Percentiles rank a stretch among this genome's conserved stretches.
Evolutionary conservation across 2,797 vertebrate species (phyloP).

Genomic region (Rhodeus uyekii): DNA sequence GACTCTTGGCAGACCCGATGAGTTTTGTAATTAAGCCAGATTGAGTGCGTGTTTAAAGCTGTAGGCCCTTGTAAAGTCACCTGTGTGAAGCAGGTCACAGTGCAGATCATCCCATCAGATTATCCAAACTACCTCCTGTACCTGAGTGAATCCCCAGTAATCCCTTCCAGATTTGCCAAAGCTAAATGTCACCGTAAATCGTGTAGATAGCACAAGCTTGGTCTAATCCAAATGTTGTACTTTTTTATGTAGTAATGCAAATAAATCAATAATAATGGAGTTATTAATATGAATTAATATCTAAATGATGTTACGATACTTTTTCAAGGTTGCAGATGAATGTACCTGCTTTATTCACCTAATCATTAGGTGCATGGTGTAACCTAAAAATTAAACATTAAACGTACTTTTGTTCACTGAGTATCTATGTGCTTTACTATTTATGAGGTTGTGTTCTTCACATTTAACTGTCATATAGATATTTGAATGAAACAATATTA

Average conservation of each 20-base stretch:
- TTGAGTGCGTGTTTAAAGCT: slow-evolving; percentile 12
- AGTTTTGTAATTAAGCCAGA: neutral
- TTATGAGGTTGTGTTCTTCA: neutral
- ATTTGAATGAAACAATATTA: no score
- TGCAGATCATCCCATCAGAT: slow-evolving; percentile 16
- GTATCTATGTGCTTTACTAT: neutral
- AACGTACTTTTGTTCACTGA: neutral
- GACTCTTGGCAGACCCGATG: neutral
- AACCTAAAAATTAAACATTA: neutral
- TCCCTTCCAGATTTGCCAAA: slow-evolving; percentile 14
- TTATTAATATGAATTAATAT: no score
- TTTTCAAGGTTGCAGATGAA: neutral
- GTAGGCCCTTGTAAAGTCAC: slow-evolving; percentile 10
- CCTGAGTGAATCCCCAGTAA: slow-evolving; percentile 12
- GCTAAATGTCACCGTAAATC: slow-evolving; percentile 12
- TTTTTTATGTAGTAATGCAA: neutral
- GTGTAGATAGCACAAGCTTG: neutral
- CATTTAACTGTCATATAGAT: neutral
- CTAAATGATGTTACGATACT: neutral
- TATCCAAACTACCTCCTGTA: slow-evolving; percentile 29
- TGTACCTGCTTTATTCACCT: neutral
- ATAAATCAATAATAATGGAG: no score
- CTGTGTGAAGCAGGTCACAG: slow-evolving; percentile 3
- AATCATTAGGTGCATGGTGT: neutral
- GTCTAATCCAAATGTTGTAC: neutral